Conservation (phyloP, 1,140 invertebrate species). For the Zaprionus taronus region DNA sequence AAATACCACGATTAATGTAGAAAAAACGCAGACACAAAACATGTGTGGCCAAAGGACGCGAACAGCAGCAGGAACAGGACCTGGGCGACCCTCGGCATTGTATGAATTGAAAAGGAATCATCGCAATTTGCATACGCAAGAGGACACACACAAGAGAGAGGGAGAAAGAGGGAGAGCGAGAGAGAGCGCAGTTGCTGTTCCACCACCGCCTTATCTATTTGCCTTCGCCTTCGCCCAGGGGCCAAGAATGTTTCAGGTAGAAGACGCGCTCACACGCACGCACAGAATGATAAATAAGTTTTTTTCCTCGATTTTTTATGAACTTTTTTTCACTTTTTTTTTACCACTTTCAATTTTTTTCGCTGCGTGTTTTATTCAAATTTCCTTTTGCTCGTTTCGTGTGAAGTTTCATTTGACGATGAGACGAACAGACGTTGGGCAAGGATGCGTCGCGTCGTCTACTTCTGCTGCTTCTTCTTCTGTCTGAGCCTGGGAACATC, state of each 20-base stretch:
- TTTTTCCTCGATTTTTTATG: slow-evolving; percentile 66
- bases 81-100: slow-evolving; percentile 72
- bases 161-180: neutral
- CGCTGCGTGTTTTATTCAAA: slow-evolving; percentile 70
- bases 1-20: slow-evolving; percentile 73
- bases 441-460: slow-evolving; percentile 33
- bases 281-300: slow-evolving; percentile 78
- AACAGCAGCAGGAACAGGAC: slow-evolving; percentile 32
- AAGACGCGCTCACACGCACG: slow-evolving; percentile 50
- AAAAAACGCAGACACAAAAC: slow-evolving; percentile 74
- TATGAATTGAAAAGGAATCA: slow-evolving; percentile 78
- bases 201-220: slow-evolving; percentile 73
- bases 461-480: neutral
- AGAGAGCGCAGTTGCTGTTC: neutral
- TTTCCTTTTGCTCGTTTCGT: slow-evolving; percentile 63
- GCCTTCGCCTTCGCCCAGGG: slow-evolving; percentile 54
- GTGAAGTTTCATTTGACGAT: slow-evolving; percentile 60
- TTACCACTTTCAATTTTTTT: slow-evolving; percentile 78
- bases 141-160: slow-evolving; percentile 29
- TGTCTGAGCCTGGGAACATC: slow-evolving; percentile 77
- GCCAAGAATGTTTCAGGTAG: slow-evolving; percentile 51
- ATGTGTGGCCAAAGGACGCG: slow-evolving; percentile 68
- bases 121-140: slow-evolving; percentile 76
- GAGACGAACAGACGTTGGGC: slow-evolving; percentile 49
- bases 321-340: slow-evolving; percentile 82